Base-by-base conservation (phyloP, 2,113 vertebrate species). In the Glaucomys volans region DNA sequence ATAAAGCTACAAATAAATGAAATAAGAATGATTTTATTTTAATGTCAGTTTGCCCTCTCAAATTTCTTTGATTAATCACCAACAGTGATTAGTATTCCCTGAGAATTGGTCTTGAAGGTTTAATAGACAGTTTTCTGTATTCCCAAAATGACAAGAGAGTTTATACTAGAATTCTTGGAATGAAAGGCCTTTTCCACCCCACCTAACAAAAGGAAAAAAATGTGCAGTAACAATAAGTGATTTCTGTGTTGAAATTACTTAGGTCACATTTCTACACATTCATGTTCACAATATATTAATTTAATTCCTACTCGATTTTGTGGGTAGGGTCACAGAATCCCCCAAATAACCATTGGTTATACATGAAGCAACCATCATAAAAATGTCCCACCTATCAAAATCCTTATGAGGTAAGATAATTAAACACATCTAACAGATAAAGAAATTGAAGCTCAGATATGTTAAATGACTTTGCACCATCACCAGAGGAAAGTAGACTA, bases 1-100 rank as follows among this genome's bases (percentile, higher is more conserved):
- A 92, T 72, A 90, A 71, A 95, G 69, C 54, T 84, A 62, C 77
- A 92, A 91, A 66, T 81, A 91, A 76, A 59, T 64, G 71, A 92
- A 94, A 90, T 10, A 57, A 88, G 50, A 67, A 16, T 93, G 37
- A 28, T 90, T 85, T 92, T 40, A 64, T 57, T 59, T 93, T 90
- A 74, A 76, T 85, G 8, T 84, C 83, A 74, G 24, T 62, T 32
- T 92, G 52, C 82, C 28, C 77, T 94, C 66, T 84, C 28, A 54
- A 50, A 32, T 52, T 54, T 92, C 66, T 81, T 95, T 84, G 22
- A 69, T 95, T 44, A 85, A 35, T 72, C 30, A 66, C 67, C 32
- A 71, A 32, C 14, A 81, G 26, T 92, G 24, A 16, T 28, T 92
- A 32, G 22, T 64, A 14, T 72, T 87, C 47, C 18, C 76, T 95